Percentiles rank a stretch among this genome's conserved stretches.
These are phyloP conservation scores for Ptychodera flava DNA, from an alignment of 35 echinoderm and acorn worm genomes.

Conservation along the genomic window DNA sequence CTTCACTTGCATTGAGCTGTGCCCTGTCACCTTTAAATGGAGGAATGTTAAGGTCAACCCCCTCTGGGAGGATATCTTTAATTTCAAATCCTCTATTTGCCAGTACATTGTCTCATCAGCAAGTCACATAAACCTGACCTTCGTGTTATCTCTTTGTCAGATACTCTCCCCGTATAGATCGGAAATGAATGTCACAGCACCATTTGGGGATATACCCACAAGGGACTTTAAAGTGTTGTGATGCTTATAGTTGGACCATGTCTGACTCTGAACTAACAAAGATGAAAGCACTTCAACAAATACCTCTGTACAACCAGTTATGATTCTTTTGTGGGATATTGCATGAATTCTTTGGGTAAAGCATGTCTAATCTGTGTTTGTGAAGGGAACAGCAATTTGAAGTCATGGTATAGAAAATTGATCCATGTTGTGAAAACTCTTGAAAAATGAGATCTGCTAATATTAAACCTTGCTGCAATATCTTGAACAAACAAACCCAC, in stretches of 20 bases:
- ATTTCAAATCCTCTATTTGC: no score
- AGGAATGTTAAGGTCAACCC: no score
- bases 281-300: slow-evolving; percentile 38
- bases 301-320: slow-evolving; percentile 56
- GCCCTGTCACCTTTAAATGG: no score
- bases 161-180: slow-evolving; percentile 48
- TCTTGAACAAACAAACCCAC: background rate
- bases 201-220: slow-evolving; percentile 49
- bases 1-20: no score
- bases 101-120: slow-evolving; percentile 28
- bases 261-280: slow-evolving; percentile 25
- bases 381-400: background rate
- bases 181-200: slow-evolving; percentile 40
- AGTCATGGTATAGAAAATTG: no score
- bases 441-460: background rate
- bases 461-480: slow-evolving; percentile 11
- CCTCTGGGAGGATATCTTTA: no score
- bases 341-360: slow-evolving; percentile 34
- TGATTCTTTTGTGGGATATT: slow-evolving; percentile 43
- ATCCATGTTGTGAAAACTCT: slow-evolving; percentile 7
- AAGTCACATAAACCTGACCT: slow-evolving; percentile 27
- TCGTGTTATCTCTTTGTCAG: slow-evolving; percentile 42
- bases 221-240: slow-evolving; percentile 59
- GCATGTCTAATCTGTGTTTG: background rate
- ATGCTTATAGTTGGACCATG: slow-evolving; percentile 52